Conservation (phyloP, 2,888 invertebrate species). For the Tricholauxania praeusta region DNA sequence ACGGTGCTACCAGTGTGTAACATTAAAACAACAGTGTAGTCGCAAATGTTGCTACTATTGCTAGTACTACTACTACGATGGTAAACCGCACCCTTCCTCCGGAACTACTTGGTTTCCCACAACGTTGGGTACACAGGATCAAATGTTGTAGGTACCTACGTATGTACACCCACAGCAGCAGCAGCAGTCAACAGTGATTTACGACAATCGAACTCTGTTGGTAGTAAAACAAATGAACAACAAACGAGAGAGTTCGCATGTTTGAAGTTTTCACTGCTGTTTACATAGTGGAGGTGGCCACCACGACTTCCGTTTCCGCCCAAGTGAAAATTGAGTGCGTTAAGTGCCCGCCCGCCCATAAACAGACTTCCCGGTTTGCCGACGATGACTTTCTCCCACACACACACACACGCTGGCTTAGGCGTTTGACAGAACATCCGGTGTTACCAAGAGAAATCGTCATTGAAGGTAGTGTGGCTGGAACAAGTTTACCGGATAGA, state of each 20-base stretch:
- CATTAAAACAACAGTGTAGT: conserved; percentile 23
- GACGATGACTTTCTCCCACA: background rate
- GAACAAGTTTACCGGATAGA: background rate
- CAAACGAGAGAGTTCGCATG: conserved; percentile 17
- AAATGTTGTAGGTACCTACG: background rate
- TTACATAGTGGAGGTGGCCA: conserved; percentile 48
- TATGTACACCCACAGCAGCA: conserved; percentile 15
- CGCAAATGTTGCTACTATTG: no score
- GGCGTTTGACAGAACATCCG: conserved; percentile 33
- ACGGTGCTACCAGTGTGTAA: conserved; percentile 1
- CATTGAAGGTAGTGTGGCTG: background rate
- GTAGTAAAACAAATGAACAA: background rate
- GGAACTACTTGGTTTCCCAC: no score
- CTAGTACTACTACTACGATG: no score
- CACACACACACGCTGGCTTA: background rate
- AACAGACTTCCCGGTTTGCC: no score
- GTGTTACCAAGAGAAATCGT: background rate
- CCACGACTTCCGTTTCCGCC: conserved; percentile 50
- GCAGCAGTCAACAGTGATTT: conserved; percentile 56
- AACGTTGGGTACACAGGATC: background rate
- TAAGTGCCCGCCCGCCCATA: conserved; percentile 13
- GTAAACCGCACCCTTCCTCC: no score
- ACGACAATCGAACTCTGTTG: conserved; percentile 56
- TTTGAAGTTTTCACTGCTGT: conserved; percentile 2
- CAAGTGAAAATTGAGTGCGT: conserved; percentile 51